Conservation (phyloP, 1,140 invertebrate genomes). For the Panagrolaimus sp. region DNA sequence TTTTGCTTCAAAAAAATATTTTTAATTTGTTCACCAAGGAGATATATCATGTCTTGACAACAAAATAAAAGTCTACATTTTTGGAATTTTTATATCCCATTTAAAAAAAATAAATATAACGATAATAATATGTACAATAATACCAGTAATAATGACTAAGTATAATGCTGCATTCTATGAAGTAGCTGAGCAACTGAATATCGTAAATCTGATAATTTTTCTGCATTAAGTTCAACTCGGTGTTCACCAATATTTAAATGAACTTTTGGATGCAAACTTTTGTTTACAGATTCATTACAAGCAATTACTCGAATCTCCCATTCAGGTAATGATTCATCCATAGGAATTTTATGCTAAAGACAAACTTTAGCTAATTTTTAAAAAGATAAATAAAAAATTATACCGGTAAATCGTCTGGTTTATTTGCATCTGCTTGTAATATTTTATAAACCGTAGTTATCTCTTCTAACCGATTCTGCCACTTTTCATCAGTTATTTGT, state of each 20-base stretch:
- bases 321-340: background rate
- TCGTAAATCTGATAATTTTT: background rate
- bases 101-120: no score
- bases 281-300: slow-evolving; percentile 15
- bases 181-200: background rate
- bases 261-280: slow-evolving; percentile 14
- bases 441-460: slow-evolving; percentile 4
- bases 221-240: slow-evolving; percentile 8
- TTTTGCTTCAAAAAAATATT: no score
- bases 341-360: background rate
- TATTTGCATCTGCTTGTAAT: background rate
- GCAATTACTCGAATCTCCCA: slow-evolving; percentile 7
- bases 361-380: background rate
- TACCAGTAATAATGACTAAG: background rate
- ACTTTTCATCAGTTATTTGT: slow-evolving; percentile 9
- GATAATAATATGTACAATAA: background rate
- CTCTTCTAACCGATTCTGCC: background rate
- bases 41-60: no score
- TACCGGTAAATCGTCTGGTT: background rate
- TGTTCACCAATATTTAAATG: slow-evolving; percentile 11
- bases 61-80: no score
- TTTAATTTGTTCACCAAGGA: no score
- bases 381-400: background rate
- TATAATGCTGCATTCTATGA: slow-evolving; percentile 9
- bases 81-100: no score